Evolutionary conservation across 2,797 vertebrate genomes (phyloP).

Genomic region (Crenichthys baileyi): DNA sequence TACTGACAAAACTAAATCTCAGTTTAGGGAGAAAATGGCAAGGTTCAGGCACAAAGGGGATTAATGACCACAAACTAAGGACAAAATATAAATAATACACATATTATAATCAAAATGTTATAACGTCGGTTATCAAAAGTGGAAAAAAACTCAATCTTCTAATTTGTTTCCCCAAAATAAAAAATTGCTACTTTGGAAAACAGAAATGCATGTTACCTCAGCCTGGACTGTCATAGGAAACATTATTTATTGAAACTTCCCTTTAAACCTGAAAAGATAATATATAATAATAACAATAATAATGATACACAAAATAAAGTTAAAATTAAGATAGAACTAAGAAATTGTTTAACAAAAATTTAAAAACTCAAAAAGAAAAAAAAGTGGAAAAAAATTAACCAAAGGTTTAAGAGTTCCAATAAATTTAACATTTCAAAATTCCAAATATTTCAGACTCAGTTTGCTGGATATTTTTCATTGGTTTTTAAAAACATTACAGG

Average conservation of each 20-base stretch:
- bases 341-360: too few species aligned
- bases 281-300: too few species aligned
- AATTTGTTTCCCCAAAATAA: not conserved
- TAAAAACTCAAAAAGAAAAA: too few species aligned
- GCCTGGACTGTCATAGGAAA: not conserved
- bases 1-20: constrained; percentile 16
- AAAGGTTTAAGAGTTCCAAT: not conserved
- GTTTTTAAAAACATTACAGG: not conserved
- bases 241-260: not conserved
- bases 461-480: not conserved
- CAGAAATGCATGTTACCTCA: not conserved
- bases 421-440: not conserved
- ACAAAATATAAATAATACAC: not conserved
- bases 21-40: not conserved
- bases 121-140: too few species aligned
- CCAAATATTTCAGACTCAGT: not conserved
- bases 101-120: not conserved
- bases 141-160: not conserved
- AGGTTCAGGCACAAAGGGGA: not conserved
- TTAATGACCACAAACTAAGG: too few species aligned
- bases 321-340: not conserved
- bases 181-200: not conserved
- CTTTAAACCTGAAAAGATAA: not conserved
- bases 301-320: not conserved
- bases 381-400: too few species aligned